These are phyloP conservation scores for Lasioglossum villosulum DNA, from an alignment of 2,888 invertebrate genomes.

Conservation along the genomic window DNA sequence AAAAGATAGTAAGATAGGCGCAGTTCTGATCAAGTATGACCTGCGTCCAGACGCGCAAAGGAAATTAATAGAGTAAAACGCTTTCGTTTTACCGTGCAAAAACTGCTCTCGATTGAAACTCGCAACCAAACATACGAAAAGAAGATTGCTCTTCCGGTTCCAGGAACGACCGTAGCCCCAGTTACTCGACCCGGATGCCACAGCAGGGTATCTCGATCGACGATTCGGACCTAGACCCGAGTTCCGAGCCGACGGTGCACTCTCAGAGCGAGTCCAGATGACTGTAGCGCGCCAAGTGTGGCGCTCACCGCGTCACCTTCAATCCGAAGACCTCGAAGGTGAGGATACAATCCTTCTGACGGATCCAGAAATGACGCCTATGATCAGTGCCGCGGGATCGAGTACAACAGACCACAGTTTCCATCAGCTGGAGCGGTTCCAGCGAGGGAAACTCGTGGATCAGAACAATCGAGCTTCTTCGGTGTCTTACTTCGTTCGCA, in stretches of 20 bases:
- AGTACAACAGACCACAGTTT: constrained; percentile 4
- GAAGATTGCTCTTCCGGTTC: constrained; percentile 2
- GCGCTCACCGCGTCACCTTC: constrained; percentile 77
- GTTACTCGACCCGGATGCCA: constrained; percentile 78
- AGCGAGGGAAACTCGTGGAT: not conserved
- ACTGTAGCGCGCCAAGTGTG: constrained; percentile 79
- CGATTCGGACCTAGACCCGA: constrained; percentile 82
- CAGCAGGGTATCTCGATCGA: constrained; percentile 81
- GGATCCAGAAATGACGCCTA: not conserved
- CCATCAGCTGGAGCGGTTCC: not conserved
- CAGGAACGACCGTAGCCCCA: constrained; percentile 81
- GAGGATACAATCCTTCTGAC: constrained; percentile 61
- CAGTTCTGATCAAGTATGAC: too few species aligned
- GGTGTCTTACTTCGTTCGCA: constrained; percentile 17
- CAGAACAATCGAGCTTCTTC: constrained; percentile 35
- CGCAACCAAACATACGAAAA: not conserved
- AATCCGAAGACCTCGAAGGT: constrained; percentile 69
- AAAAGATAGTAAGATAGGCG: too few species aligned
- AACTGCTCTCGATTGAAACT: too few species aligned
- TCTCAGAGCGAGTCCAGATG: constrained; percentile 83
- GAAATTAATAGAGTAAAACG: too few species aligned
- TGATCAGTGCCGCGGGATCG: constrained; percentile 40
- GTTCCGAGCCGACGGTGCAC: constrained; percentile 78
- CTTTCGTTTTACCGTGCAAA: not conserved
- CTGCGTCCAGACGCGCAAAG: too few species aligned